Evolutionary conservation across 35 echinoderm and acorn worm genomes (phyloP).

Genomic region (Ophiothrix spiculata): DNA sequence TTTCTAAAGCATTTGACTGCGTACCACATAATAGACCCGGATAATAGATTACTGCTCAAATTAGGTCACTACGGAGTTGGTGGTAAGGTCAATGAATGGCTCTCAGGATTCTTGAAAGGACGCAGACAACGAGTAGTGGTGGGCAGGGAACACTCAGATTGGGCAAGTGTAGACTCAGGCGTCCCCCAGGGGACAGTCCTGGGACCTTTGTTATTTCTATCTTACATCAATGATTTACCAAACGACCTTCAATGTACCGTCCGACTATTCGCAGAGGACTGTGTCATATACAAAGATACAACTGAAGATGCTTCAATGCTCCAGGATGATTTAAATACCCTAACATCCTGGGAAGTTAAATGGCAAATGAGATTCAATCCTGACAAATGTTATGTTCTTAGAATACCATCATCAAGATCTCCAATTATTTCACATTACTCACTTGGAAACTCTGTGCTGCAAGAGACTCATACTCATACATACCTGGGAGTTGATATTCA

Average conservation of each 20-base stretch:
- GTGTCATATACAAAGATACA: background rate
- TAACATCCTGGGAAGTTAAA: background rate
- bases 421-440: background rate
- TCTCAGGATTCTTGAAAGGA: background rate
- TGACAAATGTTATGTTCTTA: background rate
- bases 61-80: background rate
- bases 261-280: background rate
- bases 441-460: background rate
- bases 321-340: background rate
- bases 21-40: background rate
- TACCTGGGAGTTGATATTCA: background rate
- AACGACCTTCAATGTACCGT: background rate
- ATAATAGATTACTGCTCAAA: background rate
- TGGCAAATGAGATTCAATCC: conserved; percentile 7
- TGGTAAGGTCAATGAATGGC: background rate
- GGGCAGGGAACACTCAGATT: background rate
- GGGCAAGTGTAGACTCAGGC: background rate
- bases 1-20: background rate
- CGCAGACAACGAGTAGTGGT: background rate
- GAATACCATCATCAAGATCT: background rate
- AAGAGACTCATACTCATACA: background rate
- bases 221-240: background rate
- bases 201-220: background rate
- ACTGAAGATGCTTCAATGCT: background rate
- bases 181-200: too few species aligned